Percentiles rank a stretch among this genome's conserved stretches.
These are phyloP conservation scores for Seira sanloemensis DNA, from an alignment of 2,888 invertebrate genomes.

Conservation along the genomic window DNA sequence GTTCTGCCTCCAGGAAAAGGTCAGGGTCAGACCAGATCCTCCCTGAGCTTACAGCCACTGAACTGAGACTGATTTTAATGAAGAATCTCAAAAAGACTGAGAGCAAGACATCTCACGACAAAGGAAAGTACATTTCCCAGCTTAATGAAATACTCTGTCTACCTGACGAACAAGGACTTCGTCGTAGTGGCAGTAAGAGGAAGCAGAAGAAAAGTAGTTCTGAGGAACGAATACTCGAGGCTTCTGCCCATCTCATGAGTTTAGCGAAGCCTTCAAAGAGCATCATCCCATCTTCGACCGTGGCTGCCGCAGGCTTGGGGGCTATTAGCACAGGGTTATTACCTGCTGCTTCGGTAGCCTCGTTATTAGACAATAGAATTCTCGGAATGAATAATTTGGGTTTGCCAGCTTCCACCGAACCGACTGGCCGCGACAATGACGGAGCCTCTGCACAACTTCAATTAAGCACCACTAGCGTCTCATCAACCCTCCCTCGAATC, in stretches of 20 bases:
- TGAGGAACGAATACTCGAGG: constrained; percentile 33
- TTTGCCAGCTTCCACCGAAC: constrained; percentile 9
- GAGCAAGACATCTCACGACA: constrained; percentile 20
- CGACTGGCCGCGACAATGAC: neutral
- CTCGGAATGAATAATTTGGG: constrained; percentile 49
- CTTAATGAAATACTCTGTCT: constrained; percentile 52
- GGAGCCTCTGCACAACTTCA: neutral
- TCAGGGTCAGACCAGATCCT: constrained; percentile 27
- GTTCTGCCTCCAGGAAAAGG: constrained; percentile 15
- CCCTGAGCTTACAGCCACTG: constrained; percentile 62
- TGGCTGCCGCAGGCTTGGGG: constrained; percentile 34
- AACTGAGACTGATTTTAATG: constrained; percentile 63
- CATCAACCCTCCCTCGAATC: constrained; percentile 40
- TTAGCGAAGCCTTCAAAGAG: neutral
- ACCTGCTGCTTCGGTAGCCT: constrained; percentile 52
- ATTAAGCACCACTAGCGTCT: neutral
- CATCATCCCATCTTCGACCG: neutral
- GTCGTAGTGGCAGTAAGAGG: neutral
- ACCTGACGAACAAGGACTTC: neutral
- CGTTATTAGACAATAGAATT: constrained; percentile 49
- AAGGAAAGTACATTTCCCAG: constrained; percentile 42
- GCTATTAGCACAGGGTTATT: constrained; percentile 51
- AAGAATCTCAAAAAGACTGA: constrained; percentile 54
- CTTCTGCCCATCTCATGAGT: neutral
- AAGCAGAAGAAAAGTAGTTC: constrained; percentile 34